These are phyloP conservation scores for Nibea coibor DNA, from an alignment of 2,113 vertebrate genomes.

Conservation along the genomic window DNA sequence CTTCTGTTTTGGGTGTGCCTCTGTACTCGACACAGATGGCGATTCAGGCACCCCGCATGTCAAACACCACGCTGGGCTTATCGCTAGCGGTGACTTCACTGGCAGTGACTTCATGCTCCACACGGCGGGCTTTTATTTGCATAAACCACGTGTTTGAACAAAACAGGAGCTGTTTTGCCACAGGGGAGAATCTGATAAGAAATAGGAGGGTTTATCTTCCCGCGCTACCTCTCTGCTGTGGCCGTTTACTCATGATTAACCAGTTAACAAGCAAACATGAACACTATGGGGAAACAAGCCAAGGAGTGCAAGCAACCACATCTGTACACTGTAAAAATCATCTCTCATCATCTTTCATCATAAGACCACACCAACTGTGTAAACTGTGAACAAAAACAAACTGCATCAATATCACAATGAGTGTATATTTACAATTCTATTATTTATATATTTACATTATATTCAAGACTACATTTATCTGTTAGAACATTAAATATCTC, in stretches of 20 bases:
- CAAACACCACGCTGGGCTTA: constrained; percentile 53
- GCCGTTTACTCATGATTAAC: constrained; percentile 22
- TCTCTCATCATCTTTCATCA: not conserved
- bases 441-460: no score
- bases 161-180: constrained; percentile 23
- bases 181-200: constrained; percentile 31
- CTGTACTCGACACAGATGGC: constrained; percentile 69
- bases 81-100: constrained; percentile 57
- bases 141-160: constrained; percentile 47
- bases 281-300: not conserved
- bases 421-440: no score
- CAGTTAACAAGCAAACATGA: not conserved
- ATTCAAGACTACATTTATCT: no score
- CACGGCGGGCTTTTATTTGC: constrained; percentile 49
- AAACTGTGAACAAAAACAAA: no score
- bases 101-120: constrained; percentile 51
- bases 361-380: not conserved
- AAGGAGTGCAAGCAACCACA: not conserved
- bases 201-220: constrained; percentile 31
- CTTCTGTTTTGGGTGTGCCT: constrained; percentile 77
- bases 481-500: no score
- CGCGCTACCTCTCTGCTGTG: constrained; percentile 10
- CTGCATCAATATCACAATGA: no score
- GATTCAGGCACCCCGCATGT: constrained; percentile 40
- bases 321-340: not conserved